A percentile compares a stretch with the other conserved stretches of the same genome.
Evolutionary conservation across 2,113 vertebrate species (phyloP).

Genomic region (Prinia subflava): DNA sequence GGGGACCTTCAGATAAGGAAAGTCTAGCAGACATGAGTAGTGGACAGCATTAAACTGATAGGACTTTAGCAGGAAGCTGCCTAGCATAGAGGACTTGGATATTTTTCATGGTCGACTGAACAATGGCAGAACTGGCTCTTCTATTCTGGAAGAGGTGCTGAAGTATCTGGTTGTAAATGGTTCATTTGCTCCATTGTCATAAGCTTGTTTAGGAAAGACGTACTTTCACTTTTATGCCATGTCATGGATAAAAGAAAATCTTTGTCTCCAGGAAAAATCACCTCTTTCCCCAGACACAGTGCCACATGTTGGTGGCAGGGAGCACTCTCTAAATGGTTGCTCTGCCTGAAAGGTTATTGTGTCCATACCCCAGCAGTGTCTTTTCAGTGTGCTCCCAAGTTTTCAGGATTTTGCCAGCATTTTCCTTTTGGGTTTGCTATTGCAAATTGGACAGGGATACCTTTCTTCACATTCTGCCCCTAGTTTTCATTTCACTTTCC

Average conservation of each 20-base stretch:
- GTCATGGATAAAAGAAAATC: neutral
- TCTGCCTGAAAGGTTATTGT: neutral
- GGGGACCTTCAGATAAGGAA: neutral
- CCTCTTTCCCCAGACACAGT: neutral
- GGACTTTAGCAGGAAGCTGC: neutral
- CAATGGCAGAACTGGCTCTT: neutral
- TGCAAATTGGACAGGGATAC: neutral
- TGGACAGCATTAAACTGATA: neutral
- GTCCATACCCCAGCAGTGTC: fast-evolving
- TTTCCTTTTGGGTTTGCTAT: neutral
- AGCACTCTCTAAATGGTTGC: neutral
- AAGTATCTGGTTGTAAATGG: neutral
- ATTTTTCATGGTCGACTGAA: neutral
- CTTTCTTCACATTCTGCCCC: neutral
- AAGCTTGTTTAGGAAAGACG: neutral
- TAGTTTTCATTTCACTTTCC: neutral
- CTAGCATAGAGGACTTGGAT: neutral
- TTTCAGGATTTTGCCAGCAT: neutral
- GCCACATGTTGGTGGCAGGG: neutral
- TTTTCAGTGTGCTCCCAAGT: neutral
- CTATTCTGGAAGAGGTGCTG: neutral
- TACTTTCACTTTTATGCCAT: neutral
- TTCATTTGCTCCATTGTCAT: neutral
- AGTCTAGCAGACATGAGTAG: neutral
- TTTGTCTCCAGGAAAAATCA: neutral